Conservation (phyloP, 1,140 invertebrate genomes). For the Armadillidium nasatum region DNA sequence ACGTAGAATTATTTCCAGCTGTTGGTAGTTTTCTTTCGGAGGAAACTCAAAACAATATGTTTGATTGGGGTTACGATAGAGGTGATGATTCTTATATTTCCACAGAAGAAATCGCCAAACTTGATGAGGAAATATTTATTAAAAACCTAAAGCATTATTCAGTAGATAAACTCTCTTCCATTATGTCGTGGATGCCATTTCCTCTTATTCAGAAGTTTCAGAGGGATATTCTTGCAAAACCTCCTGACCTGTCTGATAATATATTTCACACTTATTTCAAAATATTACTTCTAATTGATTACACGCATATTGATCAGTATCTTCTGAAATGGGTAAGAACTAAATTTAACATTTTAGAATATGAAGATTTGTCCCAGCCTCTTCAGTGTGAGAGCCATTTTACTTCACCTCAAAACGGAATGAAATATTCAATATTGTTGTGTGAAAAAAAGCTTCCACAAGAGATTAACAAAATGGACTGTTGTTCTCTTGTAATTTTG, state of each 20-base stretch:
- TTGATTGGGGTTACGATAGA: constrained; percentile 37
- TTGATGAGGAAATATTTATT: neutral
- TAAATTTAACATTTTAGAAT: neutral
- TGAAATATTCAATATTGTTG: neutral
- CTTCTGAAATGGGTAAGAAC: neutral
- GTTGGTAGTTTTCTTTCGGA: constrained; percentile 21
- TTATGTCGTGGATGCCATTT: constrained; percentile 28
- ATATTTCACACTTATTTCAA: constrained; percentile 33
- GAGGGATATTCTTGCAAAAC: neutral
- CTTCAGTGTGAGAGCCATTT: neutral
- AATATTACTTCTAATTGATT: constrained; percentile 22
- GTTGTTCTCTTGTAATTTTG: constrained; percentile 28
- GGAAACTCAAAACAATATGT: constrained; percentile 27
- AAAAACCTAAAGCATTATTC: constrained; percentile 6
- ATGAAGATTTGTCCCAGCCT: neutral
- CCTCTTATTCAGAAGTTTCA: constrained; percentile 17
- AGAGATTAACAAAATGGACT: neutral
- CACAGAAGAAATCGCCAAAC: constrained; percentile 2
- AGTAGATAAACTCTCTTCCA: constrained; percentile 21
- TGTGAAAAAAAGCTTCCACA: neutral
- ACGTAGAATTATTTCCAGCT: constrained; percentile 31
- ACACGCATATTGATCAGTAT: neutral
- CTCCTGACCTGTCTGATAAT: constrained; percentile 14
- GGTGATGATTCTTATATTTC: constrained; percentile 17
- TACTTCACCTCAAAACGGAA: neutral